Conservation (phyloP, 1,140 invertebrate genomes). For the Sinonovacula constricta region DNA sequence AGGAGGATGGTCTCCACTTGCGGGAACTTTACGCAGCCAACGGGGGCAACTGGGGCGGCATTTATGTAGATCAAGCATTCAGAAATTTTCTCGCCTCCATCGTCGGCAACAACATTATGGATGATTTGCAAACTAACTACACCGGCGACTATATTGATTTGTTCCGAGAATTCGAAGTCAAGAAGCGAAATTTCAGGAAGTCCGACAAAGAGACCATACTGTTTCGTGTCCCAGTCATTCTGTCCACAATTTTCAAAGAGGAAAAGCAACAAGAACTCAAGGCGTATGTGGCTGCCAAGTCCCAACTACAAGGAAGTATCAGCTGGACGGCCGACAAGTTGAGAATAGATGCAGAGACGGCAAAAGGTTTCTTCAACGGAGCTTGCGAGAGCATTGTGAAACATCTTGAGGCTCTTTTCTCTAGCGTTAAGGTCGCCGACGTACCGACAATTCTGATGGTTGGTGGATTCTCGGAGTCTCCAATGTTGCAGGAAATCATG, state of each 20-base stretch:
- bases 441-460: slow-evolving; percentile 41
- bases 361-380: slow-evolving; percentile 12
- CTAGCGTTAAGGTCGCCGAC: slow-evolving; percentile 1
- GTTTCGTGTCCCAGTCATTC: slow-evolving; percentile 3
- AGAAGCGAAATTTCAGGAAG: slow-evolving; percentile 33
- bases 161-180: slow-evolving; percentile 43
- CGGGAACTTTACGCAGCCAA: slow-evolving; percentile 43
- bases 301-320: not conserved
- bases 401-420: slow-evolving; percentile 6
- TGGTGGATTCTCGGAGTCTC: slow-evolving; percentile 54
- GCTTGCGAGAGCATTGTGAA: not conserved
- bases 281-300: not conserved
- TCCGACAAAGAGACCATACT: slow-evolving; percentile 5
- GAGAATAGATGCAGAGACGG: not conserved
- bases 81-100: slow-evolving; percentile 26
- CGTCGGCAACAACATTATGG: slow-evolving; percentile 38
- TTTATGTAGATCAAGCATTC: slow-evolving; percentile 34
- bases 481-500: slow-evolving; percentile 37
- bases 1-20: not conserved
- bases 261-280: not conserved
- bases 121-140: slow-evolving; percentile 7
- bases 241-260: not conserved
- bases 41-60: slow-evolving; percentile 42
- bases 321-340: slow-evolving; percentile 25
- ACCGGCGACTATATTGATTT: slow-evolving; percentile 39